phyloP scores from a whole-genome alignment of 2,113 vertebrate species.

The Synchiropus splendidus region DNA sequence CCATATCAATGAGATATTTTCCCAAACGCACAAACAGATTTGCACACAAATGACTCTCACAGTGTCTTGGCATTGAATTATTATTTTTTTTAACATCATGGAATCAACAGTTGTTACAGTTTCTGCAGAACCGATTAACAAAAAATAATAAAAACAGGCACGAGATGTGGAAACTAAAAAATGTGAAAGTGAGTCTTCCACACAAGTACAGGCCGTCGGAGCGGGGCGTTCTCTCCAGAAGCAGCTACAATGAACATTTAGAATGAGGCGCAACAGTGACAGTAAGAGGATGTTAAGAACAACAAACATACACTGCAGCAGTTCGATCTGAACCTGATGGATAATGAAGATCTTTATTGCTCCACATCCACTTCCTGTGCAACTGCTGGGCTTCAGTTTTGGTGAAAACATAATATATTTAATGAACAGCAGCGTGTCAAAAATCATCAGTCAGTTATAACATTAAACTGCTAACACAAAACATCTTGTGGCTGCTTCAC shows the following conservation, averaged over 20 bases:
- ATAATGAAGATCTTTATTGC: slow-evolving; percentile 18
- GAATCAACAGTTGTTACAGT: slow-evolving; percentile 6
- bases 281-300: slow-evolving; percentile 1
- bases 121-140: not conserved
- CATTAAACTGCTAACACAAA: too few species aligned
- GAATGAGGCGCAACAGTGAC: not conserved
- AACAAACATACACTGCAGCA: slow-evolving; percentile 16
- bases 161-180: slow-evolving; percentile 19
- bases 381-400: slow-evolving; percentile 7
- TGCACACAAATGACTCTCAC: not conserved
- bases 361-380: slow-evolving; percentile 3
- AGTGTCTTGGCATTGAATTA: slow-evolving; percentile 8
- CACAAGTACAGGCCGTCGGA: not conserved
- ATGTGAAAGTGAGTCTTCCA: slow-evolving; percentile 1
- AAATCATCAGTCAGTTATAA: too few species aligned
- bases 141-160: slow-evolving; percentile 25
- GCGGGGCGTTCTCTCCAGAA: slow-evolving; percentile 1
- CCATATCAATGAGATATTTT: too few species aligned
- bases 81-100: slow-evolving; percentile 1
- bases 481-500: too few species aligned
- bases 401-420: slow-evolving; percentile 7
- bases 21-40: too few species aligned
- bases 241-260: not conserved
- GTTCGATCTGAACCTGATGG: slow-evolving; percentile 17
- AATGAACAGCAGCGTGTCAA: too few species aligned